Conservation (phyloP, 2,113 vertebrate genomes). For the Puntigrus tetrazona region DNA sequence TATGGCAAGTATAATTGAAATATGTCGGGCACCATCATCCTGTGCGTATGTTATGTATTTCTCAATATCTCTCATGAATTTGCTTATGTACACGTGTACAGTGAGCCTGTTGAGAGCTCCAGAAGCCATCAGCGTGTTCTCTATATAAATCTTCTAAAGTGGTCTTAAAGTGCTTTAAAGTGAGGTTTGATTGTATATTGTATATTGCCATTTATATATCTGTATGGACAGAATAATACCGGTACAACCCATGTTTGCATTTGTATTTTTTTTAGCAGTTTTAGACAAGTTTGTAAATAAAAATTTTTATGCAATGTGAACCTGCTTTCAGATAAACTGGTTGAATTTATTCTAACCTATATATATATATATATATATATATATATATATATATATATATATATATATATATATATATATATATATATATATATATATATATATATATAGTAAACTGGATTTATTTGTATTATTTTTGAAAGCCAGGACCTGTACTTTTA, state of each 20-base stretch:
- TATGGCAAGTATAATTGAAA: background rate
- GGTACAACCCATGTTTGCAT: background rate
- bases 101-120: background rate
- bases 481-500: background rate
- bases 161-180: background rate
- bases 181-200: conserved; percentile 14
- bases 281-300: background rate
- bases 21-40: background rate
- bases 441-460: too few relatives aligned
- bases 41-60: conserved; percentile 31
- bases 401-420: too few relatives aligned
- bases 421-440: too few relatives aligned
- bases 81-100: conserved; percentile 14
- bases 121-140: background rate
- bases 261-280: background rate
- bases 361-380: too few relatives aligned
- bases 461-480: background rate
- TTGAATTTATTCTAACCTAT: background rate
- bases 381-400: too few relatives aligned
- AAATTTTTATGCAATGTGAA: background rate
- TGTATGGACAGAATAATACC: background rate
- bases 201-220: background rate
- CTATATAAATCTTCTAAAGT: background rate
- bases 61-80: conserved; percentile 27
- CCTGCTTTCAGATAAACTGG: background rate